Conservation (phyloP, 1,140 invertebrate species). For the Proales similis region DNA sequence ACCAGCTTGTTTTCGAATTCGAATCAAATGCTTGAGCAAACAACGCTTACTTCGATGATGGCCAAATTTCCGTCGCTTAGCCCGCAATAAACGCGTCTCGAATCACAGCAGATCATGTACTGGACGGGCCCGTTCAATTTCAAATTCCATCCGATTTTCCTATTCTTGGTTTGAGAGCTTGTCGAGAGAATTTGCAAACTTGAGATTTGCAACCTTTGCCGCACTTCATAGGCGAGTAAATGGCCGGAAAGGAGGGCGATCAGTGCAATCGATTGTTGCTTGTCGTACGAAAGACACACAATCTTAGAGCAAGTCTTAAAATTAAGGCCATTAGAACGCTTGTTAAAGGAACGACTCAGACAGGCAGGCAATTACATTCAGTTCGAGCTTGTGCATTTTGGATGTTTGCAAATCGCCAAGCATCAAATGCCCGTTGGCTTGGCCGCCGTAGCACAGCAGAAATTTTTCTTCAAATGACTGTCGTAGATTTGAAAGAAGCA, state of each 20-base stretch:
- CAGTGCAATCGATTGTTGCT: slow-evolving; percentile 1
- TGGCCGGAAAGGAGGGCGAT: slow-evolving; percentile 5
- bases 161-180: too few species aligned
- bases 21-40: neutral
- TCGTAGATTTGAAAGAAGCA: slow-evolving; percentile 14
- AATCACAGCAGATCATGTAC: neutral
- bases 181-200: too few species aligned
- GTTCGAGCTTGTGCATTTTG: slow-evolving; percentile 51
- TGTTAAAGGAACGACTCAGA: neutral
- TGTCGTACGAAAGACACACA: neutral
- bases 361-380: slow-evolving; percentile 52
- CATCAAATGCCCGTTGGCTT: slow-evolving; percentile 47
- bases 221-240: slow-evolving; percentile 13
- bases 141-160: slow-evolving; percentile 16
- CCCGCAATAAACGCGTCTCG: slow-evolving; percentile 50
- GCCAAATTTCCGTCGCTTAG: slow-evolving; percentile 57
- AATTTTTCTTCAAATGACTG: slow-evolving; percentile 51
- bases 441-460: slow-evolving; percentile 54
- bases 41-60: slow-evolving; percentile 52
- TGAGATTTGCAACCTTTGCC: neutral
- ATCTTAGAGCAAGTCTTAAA: slow-evolving; percentile 22
- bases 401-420: slow-evolving; percentile 46
- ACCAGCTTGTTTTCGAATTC: neutral
- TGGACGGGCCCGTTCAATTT: slow-evolving; percentile 10
- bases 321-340: neutral